Base-by-base conservation (phyloP, 2,888 invertebrate species). In the Raillietiella orientalis region DNA sequence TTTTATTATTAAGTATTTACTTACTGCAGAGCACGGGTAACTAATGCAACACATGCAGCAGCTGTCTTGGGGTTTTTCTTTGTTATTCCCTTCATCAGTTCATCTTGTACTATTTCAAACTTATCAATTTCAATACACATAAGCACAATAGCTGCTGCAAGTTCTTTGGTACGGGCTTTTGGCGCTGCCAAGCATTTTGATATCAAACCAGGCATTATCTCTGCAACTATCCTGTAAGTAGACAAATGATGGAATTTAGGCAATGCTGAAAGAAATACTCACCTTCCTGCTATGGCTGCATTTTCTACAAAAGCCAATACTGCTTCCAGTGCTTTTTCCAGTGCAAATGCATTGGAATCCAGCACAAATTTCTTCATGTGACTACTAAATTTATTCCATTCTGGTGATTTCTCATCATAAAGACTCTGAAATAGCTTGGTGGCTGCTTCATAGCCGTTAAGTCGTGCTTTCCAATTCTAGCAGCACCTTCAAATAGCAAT, bases 51-150 rank as follows among this genome's bases (percentile, higher is more conserved):
- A 43, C 77, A 82, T 0, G 71, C 82, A 0, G 71, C 53, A 0
- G 82, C 72, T 31, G 82, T 74, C 52, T 87, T 93, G 0, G 93
- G 90, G 47, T 87, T 87, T 46, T 93, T 93, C 37, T 74, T 74
- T 23, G 77, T 72, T 51, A 79, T 66, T 17, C 90, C 90, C 50
- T 84, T 84, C 12, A 82, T 50, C 2, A 93, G 52, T 45, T 84
- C 87, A 35, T 90, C 90, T 36, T 66, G 54, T 1, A 79, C 77
- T 8, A 61, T 48, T 34, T 90, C 90, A 31, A 72, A 69, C 43
- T 82, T 87, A 41, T 93, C 90, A 38, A 87, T 77, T 53, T 93
- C 90, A 35, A 90, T 58, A 44, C 72, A 87, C 74, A 84, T 75
- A 30, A 93, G 51, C 4, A 67, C 64, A 32, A 90, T 59, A 50